Evolutionary conservation across 2,888 invertebrate genomes (phyloP).

Genomic region (Eurois occulta): DNA sequence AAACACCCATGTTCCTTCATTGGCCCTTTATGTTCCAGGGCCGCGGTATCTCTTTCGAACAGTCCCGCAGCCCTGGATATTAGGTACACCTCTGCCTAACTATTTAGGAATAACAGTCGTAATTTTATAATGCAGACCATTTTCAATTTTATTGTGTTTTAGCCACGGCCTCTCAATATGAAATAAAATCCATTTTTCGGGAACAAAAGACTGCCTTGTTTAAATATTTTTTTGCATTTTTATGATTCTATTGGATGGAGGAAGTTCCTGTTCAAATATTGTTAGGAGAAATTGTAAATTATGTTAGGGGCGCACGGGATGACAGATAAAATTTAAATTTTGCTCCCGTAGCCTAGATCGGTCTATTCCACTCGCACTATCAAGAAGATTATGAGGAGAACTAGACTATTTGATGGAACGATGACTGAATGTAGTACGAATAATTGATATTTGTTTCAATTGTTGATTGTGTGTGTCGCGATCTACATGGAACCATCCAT

Average conservation of each 20-base stretch:
- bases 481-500: no score
- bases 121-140: background rate
- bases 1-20: no score
- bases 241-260: constrained; percentile 19
- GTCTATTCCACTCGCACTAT: background rate
- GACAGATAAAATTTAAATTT: background rate
- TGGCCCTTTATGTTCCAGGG: no score
- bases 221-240: constrained; percentile 6
- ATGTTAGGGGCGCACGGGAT: background rate
- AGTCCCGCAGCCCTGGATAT: no score
- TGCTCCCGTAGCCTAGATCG: no score
- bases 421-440: no score
- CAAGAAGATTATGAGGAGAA: no score
- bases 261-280: constrained; percentile 19
- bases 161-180: background rate
- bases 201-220: background rate
- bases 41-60: no score
- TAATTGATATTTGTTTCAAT: no score
- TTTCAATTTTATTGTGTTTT: background rate
- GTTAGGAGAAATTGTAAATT: background rate
- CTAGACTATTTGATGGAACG: no score
- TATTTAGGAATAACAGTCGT: background rate
- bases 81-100: background rate
- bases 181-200: background rate
- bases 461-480: no score